Conservation (phyloP, 2,113 vertebrate species). For the Ptychochromis oligacanthus region DNA sequence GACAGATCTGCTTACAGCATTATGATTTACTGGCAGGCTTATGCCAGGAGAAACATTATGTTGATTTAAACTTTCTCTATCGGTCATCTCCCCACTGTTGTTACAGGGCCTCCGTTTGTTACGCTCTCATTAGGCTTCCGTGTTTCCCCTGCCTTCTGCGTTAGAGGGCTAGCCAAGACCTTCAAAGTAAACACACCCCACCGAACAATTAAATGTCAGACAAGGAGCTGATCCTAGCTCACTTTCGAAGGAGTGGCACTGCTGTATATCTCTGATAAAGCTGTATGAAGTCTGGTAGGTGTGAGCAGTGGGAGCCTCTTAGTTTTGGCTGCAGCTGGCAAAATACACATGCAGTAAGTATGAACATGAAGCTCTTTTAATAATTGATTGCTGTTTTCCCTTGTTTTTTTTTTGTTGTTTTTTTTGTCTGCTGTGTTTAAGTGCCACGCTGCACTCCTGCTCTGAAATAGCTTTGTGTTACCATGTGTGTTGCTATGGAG, state of each 20-base stretch:
- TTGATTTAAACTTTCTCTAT: constrained; percentile 73
- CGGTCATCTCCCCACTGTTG: constrained; percentile 56
- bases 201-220: constrained; percentile 69
- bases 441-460: constrained; percentile 51
- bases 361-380: constrained; percentile 66
- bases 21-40: constrained; percentile 52
- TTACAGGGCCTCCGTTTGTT: constrained; percentile 60
- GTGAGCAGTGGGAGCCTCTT: constrained; percentile 30
- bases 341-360: constrained; percentile 63
- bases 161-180: constrained; percentile 58
- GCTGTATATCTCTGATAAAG: constrained; percentile 63
- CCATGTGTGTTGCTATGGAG: constrained; percentile 78
- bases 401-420: neutral
- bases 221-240: constrained; percentile 53
- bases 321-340: constrained; percentile 49
- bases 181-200: constrained; percentile 67
- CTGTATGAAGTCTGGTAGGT: constrained; percentile 2
- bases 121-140: constrained; percentile 47
- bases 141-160: constrained; percentile 49
- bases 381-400: constrained; percentile 68
- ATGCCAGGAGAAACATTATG: constrained; percentile 64
- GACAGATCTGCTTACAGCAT: constrained; percentile 50
- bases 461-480: constrained; percentile 76
- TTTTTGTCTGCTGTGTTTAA: constrained; percentile 50
- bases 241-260: constrained; percentile 51